phyloP scores from a whole-genome alignment of 2,113 vertebrate genomes.

The Ifrita kowaldi region DNA sequence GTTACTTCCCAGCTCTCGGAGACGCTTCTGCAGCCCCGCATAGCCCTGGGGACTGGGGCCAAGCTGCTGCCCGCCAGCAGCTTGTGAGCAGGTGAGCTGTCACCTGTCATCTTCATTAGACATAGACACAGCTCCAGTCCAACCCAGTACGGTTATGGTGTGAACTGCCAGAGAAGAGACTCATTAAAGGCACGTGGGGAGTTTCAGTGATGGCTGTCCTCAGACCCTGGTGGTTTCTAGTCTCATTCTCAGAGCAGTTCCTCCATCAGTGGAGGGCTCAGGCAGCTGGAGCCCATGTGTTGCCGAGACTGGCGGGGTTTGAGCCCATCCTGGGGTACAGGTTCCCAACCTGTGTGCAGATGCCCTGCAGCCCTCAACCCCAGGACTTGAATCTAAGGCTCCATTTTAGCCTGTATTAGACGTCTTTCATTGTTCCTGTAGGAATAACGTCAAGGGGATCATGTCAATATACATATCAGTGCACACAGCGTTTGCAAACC shows the following conservation, averaged over 20 bases:
- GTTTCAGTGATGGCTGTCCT: not conserved
- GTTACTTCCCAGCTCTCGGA: not conserved
- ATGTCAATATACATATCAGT: accelerated
- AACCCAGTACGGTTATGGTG: not conserved
- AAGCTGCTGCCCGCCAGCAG: not conserved
- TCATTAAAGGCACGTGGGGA: accelerated
- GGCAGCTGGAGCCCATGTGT: not conserved
- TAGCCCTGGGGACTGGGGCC: not conserved
- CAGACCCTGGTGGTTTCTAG: not conserved
- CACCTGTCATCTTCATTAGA: not conserved
- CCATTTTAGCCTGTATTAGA: not conserved
- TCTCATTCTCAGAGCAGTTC: not conserved
- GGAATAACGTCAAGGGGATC: accelerated
- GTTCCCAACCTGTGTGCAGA: not conserved
- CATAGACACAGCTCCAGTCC: not conserved
- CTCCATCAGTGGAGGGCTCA: accelerated
- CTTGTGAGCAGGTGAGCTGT: not conserved
- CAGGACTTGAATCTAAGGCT: not conserved
- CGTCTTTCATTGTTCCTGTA: not conserved
- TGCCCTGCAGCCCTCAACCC: not conserved
- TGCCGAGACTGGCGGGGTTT: accelerated
- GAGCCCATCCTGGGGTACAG: not conserved
- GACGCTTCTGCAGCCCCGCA: accelerated
- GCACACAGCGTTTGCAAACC: not conserved
- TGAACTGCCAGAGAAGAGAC: not conserved